A percentile compares a stretch with the other conserved stretches of the same genome.
Conservation (phyloP, 2,888 invertebrate genomes). For the Drosophila flavopinicola region DNA sequence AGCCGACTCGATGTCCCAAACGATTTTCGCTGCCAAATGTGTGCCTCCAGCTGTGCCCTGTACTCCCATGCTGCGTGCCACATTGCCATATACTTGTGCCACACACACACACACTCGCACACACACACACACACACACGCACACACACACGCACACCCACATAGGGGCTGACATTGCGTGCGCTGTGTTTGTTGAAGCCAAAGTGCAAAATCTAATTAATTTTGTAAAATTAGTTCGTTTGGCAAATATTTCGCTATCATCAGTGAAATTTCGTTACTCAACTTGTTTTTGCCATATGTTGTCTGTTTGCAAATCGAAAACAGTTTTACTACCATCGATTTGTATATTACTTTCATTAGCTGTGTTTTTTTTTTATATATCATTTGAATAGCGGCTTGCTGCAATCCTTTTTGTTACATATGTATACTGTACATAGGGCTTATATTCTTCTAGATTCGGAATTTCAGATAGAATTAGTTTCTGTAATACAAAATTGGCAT, state of each 20-base stretch:
- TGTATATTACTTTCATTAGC: too few relatives aligned
- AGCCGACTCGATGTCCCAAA: constrained; percentile 18
- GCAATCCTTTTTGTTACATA: too few relatives aligned
- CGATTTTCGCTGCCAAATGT: constrained; percentile 25
- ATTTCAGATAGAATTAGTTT: too few relatives aligned
- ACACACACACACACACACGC: constrained; percentile 2
- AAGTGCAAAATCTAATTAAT: constrained; percentile 70
- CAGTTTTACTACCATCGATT: background rate
- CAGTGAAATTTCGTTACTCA: constrained; percentile 45
- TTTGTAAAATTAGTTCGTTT: constrained; percentile 67
- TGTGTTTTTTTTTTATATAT: too few relatives aligned
- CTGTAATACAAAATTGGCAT: too few relatives aligned
- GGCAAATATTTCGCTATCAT: constrained; percentile 53
- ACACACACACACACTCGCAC: constrained; percentile 14
- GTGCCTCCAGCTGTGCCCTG: constrained; percentile 32
- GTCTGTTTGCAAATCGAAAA: background rate
- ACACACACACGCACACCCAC: constrained; percentile 5
- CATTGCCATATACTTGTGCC: constrained; percentile 31
- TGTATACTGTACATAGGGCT: too few relatives aligned
- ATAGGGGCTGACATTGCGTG: constrained; percentile 21
- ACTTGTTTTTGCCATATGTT: constrained; percentile 52
- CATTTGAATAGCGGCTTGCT: too few relatives aligned
- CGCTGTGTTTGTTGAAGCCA: constrained; percentile 31
- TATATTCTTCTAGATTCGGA: too few relatives aligned
- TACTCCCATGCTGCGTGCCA: constrained; percentile 46